Conservation (phyloP, 2,888 invertebrate genomes). For the Micoletzkya japonica region DNA sequence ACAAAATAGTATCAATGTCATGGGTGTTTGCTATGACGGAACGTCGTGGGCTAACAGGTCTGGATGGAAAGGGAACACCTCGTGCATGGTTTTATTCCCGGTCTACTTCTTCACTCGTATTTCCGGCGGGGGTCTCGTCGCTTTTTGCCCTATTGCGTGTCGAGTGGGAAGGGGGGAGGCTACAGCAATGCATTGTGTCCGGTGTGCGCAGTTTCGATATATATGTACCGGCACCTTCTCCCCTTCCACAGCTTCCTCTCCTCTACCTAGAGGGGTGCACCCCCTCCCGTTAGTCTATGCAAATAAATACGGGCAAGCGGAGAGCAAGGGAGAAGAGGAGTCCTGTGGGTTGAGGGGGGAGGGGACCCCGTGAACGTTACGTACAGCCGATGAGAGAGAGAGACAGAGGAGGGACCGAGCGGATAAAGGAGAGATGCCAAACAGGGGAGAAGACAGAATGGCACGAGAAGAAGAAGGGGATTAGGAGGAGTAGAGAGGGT, state of each 20-base stretch:
- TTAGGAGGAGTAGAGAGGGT: neutral
- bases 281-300: constrained; percentile 6
- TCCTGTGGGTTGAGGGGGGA: too few relatives aligned
- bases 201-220: constrained; percentile 2
- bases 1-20: too few relatives aligned
- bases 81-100: too few relatives aligned
- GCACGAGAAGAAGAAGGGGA: neutral
- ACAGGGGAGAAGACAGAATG: neutral
- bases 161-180: too few relatives aligned
- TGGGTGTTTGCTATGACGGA: too few relatives aligned
- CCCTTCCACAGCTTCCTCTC: neutral
- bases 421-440: neutral
- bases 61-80: too few relatives aligned
- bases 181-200: too few relatives aligned
- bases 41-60: too few relatives aligned
- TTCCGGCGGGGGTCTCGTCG: too few relatives aligned
- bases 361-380: neutral
- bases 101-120: too few relatives aligned
- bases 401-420: neutral
- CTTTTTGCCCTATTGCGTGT: too few relatives aligned
- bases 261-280: neutral
- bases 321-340: too few relatives aligned
- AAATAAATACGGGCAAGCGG: constrained; percentile 25
- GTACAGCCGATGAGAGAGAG: neutral
- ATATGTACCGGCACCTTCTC: neutral